Evolutionary conservation across 1,140 invertebrate genomes (phyloP), one percentile per base, ranked within the genome.

Genomic region (Nasonia vitripennis): DNA sequence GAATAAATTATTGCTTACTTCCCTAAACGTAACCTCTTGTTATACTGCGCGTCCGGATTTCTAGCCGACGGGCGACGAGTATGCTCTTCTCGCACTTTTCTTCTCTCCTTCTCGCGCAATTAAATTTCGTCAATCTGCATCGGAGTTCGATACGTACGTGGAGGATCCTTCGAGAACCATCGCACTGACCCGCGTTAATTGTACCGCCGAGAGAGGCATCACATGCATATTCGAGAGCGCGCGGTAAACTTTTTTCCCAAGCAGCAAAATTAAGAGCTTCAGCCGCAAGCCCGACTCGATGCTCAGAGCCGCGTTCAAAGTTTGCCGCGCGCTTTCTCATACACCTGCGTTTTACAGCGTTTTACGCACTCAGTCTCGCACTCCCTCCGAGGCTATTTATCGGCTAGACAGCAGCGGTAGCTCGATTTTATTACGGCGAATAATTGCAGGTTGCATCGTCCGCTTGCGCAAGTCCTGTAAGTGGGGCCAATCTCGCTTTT

Each of bases 1-100:
- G 92, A 93, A 93, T 92, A 92, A 88, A 92, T 92, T 92, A 93
- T 90, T 89, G 90, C 90, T 91, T 91, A 91, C 92, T 90, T 91
- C 91, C 90, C 91, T 92, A 92, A 93, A 92, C 91, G 91, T 91
- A 91, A 90, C 89, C 91, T 92, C 90, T 92, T 90, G 91, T 92
- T 90, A 91, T 45, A 45, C 41, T 27, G 27, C 55, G 86, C 89
- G 89, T 89, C 91, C 89, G 88, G 89, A 91, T 92, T 92, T 92
- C 90, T 92, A 90, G 90, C 84, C 77, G 27, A 17, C 4, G 3
- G 55, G 14, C 6, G 68, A 62, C 82, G 45, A 79, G 27, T 41
- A 10, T 34, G 6, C n/a, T 62, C 79, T 37, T 55, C 17, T 77
- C 41, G 73, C 48, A 20, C 62, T 83, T 20, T 31, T 41, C 6